Evolutionary conservation across 2,888 invertebrate genomes (phyloP).

Genomic region (Ennomos quercinarius): DNA sequence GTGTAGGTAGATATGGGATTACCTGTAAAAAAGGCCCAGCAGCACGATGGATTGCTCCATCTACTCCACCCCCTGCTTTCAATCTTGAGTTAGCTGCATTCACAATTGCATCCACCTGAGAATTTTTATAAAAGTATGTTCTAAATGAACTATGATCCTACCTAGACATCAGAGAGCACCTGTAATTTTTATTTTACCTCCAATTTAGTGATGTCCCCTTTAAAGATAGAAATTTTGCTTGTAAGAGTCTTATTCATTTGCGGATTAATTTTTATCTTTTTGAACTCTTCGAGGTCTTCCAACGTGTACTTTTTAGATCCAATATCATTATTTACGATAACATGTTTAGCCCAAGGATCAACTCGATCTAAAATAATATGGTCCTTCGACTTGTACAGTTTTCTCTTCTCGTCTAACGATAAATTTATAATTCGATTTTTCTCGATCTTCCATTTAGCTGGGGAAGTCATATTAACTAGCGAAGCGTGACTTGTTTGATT

Average conservation of each 20-base stretch:
- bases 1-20: slow-evolving; percentile 9
- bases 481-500: slow-evolving; percentile 46
- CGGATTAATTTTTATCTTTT: slow-evolving; percentile 57
- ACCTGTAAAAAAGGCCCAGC: slow-evolving; percentile 89
- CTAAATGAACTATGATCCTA: background rate
- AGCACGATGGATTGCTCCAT: slow-evolving; percentile 94
- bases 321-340: slow-evolving; percentile 63
- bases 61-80: slow-evolving; percentile 94
- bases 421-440: slow-evolving; percentile 83
- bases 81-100: slow-evolving; percentile 94
- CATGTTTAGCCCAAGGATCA: slow-evolving; percentile 85
- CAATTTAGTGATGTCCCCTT: slow-evolving; percentile 93
- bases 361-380: slow-evolving; percentile 75
- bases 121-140: slow-evolving; percentile 18
- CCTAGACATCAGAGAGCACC: background rate
- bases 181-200: slow-evolving; percentile 78
- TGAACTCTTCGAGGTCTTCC: slow-evolving; percentile 56
- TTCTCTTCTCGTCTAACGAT: slow-evolving; percentile 82
- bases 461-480: slow-evolving; percentile 64
- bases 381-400: slow-evolving; percentile 71
- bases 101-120: slow-evolving; percentile 92
- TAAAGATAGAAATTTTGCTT: slow-evolving; percentile 88
- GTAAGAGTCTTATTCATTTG: slow-evolving; percentile 74
- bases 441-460: slow-evolving; percentile 73
- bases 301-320: slow-evolving; percentile 64